Conservation (phyloP, 2,888 invertebrate genomes). For the Mythimna albipuncta region DNA sequence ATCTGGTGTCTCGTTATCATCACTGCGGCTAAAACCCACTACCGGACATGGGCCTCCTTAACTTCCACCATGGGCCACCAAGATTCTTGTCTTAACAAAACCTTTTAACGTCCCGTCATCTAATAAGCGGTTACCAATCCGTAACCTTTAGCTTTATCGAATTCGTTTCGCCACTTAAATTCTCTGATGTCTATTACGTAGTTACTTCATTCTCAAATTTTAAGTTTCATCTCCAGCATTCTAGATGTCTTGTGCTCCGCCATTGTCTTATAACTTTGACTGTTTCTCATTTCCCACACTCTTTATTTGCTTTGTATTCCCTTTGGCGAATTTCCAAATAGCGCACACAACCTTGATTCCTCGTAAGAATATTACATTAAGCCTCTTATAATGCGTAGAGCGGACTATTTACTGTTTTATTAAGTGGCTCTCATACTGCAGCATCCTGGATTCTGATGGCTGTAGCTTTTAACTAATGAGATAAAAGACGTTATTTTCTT, state of each 20-base stretch:
- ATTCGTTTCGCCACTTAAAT: no score
- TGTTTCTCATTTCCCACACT: conserved; percentile 7
- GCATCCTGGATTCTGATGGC: not conserved
- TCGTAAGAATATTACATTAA: conserved; percentile 43
- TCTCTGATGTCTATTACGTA: no score
- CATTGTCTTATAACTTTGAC: conserved; percentile 2
- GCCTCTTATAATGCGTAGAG: conserved; percentile 25
- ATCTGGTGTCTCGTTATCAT: no score
- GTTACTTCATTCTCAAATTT: no score
- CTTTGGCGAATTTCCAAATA: conserved; percentile 63
- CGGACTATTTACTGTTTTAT: conserved; percentile 13
- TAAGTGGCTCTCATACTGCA: conserved; percentile 1
- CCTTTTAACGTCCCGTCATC: no score
- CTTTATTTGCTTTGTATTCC: conserved; percentile 58
- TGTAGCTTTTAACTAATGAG: conserved; percentile 19
- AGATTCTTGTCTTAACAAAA: no score
- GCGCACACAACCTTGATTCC: conserved; percentile 52
- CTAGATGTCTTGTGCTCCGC: not conserved
- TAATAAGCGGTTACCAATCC: no score
- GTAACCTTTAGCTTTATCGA: no score
- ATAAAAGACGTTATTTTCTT: not conserved
- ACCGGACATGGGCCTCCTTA: no score
- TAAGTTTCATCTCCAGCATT: no score
- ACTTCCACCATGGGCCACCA: no score
- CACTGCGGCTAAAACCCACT: no score